phyloP scores from a whole-genome alignment of 2,797 vertebrate species.

The Synaphobranchus kaupii region DNA sequence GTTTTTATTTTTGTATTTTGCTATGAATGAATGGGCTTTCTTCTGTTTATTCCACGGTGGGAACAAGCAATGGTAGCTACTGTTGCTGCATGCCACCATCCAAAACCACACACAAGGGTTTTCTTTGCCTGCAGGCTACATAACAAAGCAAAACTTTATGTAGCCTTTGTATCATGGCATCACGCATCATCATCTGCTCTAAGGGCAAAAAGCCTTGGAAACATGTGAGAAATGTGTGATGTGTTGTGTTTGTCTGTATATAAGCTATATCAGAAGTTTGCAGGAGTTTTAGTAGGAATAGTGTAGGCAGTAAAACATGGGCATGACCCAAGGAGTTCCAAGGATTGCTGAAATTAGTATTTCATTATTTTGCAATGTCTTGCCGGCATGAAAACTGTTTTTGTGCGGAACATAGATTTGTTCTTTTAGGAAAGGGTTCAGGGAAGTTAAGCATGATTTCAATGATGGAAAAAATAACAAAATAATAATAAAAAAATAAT shows the following conservation, averaged over 20 bases:
- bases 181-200: not conserved
- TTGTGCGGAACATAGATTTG: not conserved
- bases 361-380: not conserved
- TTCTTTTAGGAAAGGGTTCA: too few relatives aligned
- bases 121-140: not conserved
- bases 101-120: not conserved
- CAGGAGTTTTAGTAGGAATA: not conserved
- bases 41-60: not conserved
- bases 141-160: constrained; percentile 8
- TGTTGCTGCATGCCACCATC: not conserved
- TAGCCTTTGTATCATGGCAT: not conserved
- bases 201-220: not conserved
- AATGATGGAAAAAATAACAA: not conserved
- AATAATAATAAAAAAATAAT: too few relatives aligned
- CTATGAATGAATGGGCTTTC: not conserved
- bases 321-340: not conserved
- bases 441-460: not conserved
- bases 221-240: not conserved
- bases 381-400: not conserved
- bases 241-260: not conserved
- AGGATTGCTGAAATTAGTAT: not conserved
- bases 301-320: not conserved
- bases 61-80: not conserved
- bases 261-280: not conserved
- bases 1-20: not conserved